A percentile compares a stretch with the other conserved stretches of the same genome.
phyloP scores from a whole-genome alignment of 1,140 invertebrate genomes.

The Ctenoplectra terminalis region DNA sequence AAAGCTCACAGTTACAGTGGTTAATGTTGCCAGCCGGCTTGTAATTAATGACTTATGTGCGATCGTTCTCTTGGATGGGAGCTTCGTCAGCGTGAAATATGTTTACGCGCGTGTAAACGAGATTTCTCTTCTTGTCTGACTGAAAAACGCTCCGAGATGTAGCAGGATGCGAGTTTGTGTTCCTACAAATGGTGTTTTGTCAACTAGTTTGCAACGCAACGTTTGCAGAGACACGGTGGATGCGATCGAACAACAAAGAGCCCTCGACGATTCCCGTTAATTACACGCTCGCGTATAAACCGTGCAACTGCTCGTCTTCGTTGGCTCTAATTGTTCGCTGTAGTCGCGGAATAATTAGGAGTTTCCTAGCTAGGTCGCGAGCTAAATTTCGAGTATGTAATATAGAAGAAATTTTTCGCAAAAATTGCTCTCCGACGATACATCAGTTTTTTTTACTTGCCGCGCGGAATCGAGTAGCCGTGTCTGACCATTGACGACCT shows the following conservation, averaged over 20 bases:
- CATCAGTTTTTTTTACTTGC: no score
- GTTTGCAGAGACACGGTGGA: constrained; percentile 1
- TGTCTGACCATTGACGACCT: background rate
- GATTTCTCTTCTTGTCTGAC: background rate
- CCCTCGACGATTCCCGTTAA: constrained; percentile 56
- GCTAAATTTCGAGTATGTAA: background rate
- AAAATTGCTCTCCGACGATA: background rate
- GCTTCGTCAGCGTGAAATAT: background rate
- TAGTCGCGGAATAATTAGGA: background rate
- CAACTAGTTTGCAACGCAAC: background rate
- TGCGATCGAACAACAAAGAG: constrained; percentile 22
- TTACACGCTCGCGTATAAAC: constrained; percentile 44
- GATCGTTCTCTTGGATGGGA: background rate
- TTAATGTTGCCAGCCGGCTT: constrained; percentile 1
- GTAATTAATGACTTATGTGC: constrained; percentile 54
- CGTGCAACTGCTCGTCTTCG: background rate
- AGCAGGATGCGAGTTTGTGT: no score
- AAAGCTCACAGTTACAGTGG: background rate
- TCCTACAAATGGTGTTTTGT: constrained; percentile 16
- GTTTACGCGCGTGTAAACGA: constrained; percentile 40
- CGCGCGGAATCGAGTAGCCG: no score
- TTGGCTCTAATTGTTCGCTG: background rate
- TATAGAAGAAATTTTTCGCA: no score
- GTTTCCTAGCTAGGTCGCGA: no score
- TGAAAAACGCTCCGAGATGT: constrained; percentile 34